These are phyloP conservation scores for Numenius arquata DNA, from an alignment of 2,113 vertebrate genomes.

Conservation along the genomic window DNA sequence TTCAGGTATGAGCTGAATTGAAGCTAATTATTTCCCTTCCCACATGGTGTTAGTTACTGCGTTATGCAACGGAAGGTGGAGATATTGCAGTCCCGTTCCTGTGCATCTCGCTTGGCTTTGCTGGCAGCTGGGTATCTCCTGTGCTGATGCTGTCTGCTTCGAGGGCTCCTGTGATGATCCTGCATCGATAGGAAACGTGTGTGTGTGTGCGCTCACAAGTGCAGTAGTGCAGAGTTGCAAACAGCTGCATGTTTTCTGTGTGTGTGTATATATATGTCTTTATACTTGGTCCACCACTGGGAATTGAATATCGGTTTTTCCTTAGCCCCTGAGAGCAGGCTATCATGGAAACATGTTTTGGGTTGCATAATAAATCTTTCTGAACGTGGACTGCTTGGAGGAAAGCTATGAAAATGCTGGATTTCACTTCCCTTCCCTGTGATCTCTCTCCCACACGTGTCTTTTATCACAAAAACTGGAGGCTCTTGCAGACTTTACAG, in stretches of 20 bases:
- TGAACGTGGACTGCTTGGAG: background rate
- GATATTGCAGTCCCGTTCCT: background rate
- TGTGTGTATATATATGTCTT: background rate
- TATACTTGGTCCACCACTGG: background rate
- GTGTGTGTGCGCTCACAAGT: background rate
- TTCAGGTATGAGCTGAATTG: conserved; percentile 27
- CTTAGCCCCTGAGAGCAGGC: background rate
- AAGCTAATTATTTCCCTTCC: conserved; percentile 42
- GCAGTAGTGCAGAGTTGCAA: background rate
- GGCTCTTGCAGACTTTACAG: background rate
- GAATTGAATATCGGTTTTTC: background rate
- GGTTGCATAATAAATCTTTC: background rate
- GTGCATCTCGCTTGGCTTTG: background rate
- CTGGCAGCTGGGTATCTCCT: background rate
- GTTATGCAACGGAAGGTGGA: conserved; percentile 31
- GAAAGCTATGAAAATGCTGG: background rate
- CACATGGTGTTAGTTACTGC: background rate
- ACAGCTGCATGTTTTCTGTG: background rate
- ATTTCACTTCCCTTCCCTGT: background rate
- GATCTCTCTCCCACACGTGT: background rate
- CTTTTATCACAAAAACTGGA: background rate
- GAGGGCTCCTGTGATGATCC: background rate
- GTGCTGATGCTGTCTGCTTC: background rate
- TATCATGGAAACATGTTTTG: background rate
- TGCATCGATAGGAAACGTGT: rapidly evolving